A percentile compares a stretch with the other conserved stretches of the same genome.
Conservation (phyloP, 2,888 invertebrate species). For the Eupithecia inturbata region DNA sequence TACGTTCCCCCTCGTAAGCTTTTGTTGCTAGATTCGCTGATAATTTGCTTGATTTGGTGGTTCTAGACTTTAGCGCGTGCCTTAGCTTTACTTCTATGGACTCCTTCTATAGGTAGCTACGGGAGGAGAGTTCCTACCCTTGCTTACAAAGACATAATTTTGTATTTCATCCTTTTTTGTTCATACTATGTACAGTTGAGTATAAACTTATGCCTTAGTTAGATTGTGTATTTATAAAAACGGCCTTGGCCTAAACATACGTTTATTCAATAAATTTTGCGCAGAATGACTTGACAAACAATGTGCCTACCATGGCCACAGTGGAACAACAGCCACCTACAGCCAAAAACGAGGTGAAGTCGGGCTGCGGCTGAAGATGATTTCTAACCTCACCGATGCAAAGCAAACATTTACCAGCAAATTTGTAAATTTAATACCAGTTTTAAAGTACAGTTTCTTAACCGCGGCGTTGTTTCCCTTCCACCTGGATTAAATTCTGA, state of each 20-base stretch:
- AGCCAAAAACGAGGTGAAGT: not conserved
- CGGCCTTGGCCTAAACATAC: too few species aligned
- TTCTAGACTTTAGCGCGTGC: not conserved
- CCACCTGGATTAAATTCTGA: conserved; percentile 35
- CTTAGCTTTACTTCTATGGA: not conserved
- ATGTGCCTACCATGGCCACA: too few species aligned
- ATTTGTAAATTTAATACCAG: conserved; percentile 22
- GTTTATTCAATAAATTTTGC: too few species aligned
- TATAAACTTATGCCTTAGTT: too few species aligned
- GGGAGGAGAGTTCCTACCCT: not conserved
- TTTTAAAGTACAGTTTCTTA: conserved; percentile 18
- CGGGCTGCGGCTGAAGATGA: not conserved
- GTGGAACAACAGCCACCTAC: not conserved
- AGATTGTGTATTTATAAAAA: too few species aligned
- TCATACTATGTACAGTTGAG: too few species aligned
- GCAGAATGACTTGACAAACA: too few species aligned
- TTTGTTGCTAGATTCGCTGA: conserved; percentile 20
- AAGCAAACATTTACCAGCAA: conserved; percentile 25
- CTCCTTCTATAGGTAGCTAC: not conserved
- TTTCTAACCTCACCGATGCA: not conserved
- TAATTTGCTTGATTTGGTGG: conserved; percentile 9
- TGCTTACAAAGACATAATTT: not conserved
- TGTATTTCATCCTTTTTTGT: not conserved
- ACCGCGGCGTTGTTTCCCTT: conserved; percentile 24
- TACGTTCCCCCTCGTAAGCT: conserved; percentile 49